Percentiles rank a stretch among this genome's conserved stretches.
phyloP scores from a whole-genome alignment of 2,888 invertebrate species.

The Hydrotaea diabolus region DNA sequence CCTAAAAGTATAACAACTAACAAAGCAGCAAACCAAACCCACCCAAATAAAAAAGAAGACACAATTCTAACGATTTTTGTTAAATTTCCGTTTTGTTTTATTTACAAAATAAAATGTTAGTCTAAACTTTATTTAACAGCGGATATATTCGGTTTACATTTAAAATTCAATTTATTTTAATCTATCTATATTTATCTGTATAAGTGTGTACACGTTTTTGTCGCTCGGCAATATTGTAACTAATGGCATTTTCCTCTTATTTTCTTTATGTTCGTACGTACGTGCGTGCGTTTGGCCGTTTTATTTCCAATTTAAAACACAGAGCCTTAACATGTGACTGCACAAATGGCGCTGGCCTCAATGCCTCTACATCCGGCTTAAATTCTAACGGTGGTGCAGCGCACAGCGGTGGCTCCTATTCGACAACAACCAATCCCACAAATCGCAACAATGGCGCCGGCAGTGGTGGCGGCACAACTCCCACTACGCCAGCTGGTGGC shows the following conservation, averaged over 20 bases:
- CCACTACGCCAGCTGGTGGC: constrained; percentile 76
- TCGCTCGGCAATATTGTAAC: constrained; percentile 40
- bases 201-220: constrained; percentile 22
- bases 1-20: constrained; percentile 21
- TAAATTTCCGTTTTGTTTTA: constrained; percentile 16
- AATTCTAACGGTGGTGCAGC: constrained; percentile 62
- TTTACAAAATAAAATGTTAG: neutral
- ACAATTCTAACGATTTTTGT: constrained; percentile 25
- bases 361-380: constrained; percentile 73
- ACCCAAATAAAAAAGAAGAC: too few species aligned
- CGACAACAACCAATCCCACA: constrained; percentile 78
- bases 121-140: constrained; percentile 39
- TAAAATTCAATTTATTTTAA: constrained; percentile 66
- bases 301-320: constrained; percentile 52
- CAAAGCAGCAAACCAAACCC: neutral
- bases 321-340: constrained; percentile 81
- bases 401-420: constrained; percentile 73
- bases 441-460: constrained; percentile 72
- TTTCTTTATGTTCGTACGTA: neutral
- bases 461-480: constrained; percentile 71
- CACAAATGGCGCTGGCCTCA: constrained; percentile 75
- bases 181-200: constrained; percentile 52
- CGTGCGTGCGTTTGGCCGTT: neutral
- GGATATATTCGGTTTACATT: constrained; percentile 62
- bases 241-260: constrained; percentile 47